phyloP scores from a whole-genome alignment of 2,888 invertebrate species.

The Heteropelma amictum region DNA sequence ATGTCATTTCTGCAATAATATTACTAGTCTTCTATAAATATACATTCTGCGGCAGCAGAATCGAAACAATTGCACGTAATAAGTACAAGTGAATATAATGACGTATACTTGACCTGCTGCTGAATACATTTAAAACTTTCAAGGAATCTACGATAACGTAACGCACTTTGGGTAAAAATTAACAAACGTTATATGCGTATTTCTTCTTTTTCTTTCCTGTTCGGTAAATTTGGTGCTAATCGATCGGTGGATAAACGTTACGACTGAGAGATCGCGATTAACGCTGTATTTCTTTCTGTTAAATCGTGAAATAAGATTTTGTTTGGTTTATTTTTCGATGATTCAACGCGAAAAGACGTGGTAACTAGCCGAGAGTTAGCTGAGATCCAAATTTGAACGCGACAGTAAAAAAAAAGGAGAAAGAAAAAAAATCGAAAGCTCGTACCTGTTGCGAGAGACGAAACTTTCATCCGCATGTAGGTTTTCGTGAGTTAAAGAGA shows the following conservation, averaged over 20 bases:
- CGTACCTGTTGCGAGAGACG: slow-evolving; percentile 49
- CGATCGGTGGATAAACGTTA: too few species aligned
- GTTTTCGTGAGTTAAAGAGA: too few species aligned
- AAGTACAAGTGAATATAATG: not conserved
- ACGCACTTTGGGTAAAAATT: slow-evolving; percentile 26
- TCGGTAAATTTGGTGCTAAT: too few species aligned
- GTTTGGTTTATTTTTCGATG: too few species aligned
- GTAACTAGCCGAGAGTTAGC: not conserved
- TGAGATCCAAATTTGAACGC: not conserved
- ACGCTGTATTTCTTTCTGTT: too few species aligned
- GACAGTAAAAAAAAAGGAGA: too few species aligned
- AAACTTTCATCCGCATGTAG: too few species aligned
- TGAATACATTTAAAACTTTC: slow-evolving; percentile 29
- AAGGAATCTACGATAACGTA: slow-evolving; percentile 24
- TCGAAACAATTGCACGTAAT: not conserved
- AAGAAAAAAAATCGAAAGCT: not conserved
- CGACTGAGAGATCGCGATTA: too few species aligned
- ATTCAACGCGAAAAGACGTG: too few species aligned
- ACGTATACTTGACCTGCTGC: slow-evolving; percentile 23
- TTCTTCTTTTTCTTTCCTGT: not conserved
- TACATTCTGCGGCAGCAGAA: not conserved
- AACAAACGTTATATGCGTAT: not conserved
- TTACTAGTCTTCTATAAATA: slow-evolving; percentile 24
- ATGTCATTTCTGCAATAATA: not conserved
- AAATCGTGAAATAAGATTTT: too few species aligned